Conservation (phyloP, 2,888 invertebrate genomes). For the Plagodis dolabraria region DNA sequence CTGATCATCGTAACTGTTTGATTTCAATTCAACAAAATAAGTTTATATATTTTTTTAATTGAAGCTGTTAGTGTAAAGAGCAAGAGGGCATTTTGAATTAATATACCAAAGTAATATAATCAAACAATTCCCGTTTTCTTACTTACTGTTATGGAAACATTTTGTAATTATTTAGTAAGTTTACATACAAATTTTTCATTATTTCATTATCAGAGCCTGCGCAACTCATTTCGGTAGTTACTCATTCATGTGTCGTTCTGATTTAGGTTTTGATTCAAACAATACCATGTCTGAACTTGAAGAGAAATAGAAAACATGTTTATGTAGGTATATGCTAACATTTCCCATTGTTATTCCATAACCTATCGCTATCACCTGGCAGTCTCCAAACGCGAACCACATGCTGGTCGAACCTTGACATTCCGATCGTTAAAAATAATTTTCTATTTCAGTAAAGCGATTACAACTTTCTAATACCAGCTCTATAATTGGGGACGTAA, state of each 20-base stretch:
- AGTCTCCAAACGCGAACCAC: slow-evolving; percentile 71
- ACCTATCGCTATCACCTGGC: slow-evolving; percentile 66
- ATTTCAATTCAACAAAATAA: no score
- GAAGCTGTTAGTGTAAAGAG: no score
- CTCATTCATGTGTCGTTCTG: neutral
- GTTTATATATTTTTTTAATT: no score
- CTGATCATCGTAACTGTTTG: no score
- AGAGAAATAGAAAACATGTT: neutral
- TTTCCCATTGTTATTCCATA: slow-evolving; percentile 36
- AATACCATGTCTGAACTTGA: neutral
- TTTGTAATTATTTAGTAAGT: no score
- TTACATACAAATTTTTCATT: no score
- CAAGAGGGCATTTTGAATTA: no score
- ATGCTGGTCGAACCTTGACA: slow-evolving; percentile 80
- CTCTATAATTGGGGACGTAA: slow-evolving; percentile 51
- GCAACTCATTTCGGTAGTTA: no score
- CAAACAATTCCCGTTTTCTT: no score
- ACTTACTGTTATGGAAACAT: no score
- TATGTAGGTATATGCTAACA: slow-evolving; percentile 5
- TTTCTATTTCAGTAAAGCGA: slow-evolving; percentile 69
- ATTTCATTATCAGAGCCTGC: no score
- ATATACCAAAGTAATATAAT: no score
- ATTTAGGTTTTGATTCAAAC: neutral
- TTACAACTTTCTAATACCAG: slow-evolving; percentile 50
- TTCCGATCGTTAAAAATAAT: slow-evolving; percentile 82